Base-by-base conservation (phyloP, 1,140 invertebrate species). In the Drosophila micromelanica region DNA sequence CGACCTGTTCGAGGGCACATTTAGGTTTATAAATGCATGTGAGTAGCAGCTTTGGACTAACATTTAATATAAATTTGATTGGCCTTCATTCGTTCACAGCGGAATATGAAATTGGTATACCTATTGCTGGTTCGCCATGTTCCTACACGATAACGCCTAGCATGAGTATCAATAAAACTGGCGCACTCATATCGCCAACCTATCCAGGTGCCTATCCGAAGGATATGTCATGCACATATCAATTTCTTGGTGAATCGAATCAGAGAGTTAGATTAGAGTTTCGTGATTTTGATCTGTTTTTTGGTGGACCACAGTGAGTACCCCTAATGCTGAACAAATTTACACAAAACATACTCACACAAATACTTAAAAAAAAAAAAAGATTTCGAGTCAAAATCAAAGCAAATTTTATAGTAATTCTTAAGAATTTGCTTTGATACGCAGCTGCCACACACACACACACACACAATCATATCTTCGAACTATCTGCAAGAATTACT, bases 161-260 rank as follows among this genome's bases (percentile, higher is more conserved):
- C 80, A 97, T 97, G 93, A 94, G 94, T 82, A 97, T 97, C 92
- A 93, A 93, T 75, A 94, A 95, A 81, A 95, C 95, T 78, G 99
- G 99, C 13, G 95, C 95, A 90, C 96, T 99, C 81, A 93, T 98
- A 72, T 98, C 98, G 52, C 98, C 98, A 62, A 99, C 99, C 49
- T 99, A 99, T 94, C 99, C 99, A 37, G 99, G 99, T 78, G 96
- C 98, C 74, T 99, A 99, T 94, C 98, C 99, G 63, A 99, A 99
- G 93, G 97, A 98, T 93, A 94, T 99, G 71, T 94, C 94, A 76
- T 99, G 98, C 94, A 96, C 95, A 92, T 99, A 99, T 93, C 95
- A 97, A 92, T 98, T 99, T 93, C 94, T 97, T 77, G 99, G 99
- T n/a, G 94, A 95, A 80, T 94, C 94, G 23, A 96, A 96, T 59